Conservation (phyloP, 1,140 invertebrate genomes). For the Saxidomus purpurata region DNA sequence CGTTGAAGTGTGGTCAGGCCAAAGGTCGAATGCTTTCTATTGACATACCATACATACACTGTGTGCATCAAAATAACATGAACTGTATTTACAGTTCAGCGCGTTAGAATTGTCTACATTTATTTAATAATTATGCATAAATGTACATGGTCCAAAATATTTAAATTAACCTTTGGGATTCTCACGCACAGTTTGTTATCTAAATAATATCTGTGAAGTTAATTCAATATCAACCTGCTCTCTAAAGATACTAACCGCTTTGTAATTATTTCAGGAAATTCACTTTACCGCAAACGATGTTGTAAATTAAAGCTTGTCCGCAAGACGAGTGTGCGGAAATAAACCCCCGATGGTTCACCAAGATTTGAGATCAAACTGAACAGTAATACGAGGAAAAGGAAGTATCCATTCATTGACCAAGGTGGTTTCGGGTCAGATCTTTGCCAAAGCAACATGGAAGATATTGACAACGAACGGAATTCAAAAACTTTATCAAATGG, state of each 20-base stretch:
- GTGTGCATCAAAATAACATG: too few relatives aligned
- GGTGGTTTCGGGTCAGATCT: not conserved
- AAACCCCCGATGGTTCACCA: not conserved
- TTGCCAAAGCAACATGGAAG: not conserved
- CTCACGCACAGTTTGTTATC: too few relatives aligned
- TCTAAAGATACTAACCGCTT: not conserved
- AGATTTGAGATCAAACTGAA: not conserved
- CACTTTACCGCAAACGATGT: not conserved
- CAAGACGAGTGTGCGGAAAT: not conserved
- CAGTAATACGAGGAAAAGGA: not conserved
- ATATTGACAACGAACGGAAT: not conserved
- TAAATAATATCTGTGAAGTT: too few relatives aligned
- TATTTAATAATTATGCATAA: too few relatives aligned
- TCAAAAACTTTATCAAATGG: not conserved
- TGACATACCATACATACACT: too few relatives aligned
- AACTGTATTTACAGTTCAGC: too few relatives aligned
- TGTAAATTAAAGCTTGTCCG: not conserved
- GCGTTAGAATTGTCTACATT: too few relatives aligned
- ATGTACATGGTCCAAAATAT: too few relatives aligned
- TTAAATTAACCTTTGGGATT: too few relatives aligned
- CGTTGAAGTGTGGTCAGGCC: too few relatives aligned
- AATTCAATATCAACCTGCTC: not conserved
- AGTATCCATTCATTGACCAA: not conserved
- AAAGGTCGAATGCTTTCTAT: too few relatives aligned
- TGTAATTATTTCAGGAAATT: constrained; percentile 28